Evolutionary conservation across 2,888 invertebrate species (phyloP), one percentile per base, ranked within the genome.

Genomic region (Troilus luridus): DNA sequence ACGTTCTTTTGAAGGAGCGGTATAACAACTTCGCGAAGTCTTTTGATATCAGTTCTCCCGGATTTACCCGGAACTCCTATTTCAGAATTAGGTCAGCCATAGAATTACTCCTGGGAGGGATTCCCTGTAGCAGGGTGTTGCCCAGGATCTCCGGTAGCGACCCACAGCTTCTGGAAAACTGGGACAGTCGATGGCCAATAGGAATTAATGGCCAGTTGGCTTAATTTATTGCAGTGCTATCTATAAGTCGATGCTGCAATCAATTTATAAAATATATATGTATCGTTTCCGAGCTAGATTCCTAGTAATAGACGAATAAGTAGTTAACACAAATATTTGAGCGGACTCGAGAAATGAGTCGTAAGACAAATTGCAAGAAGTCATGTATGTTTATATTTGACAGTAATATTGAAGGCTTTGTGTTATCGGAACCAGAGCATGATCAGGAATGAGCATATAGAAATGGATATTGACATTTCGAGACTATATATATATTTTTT

Each of bases 61-160:
- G 64, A 64, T 72, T 72, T 72, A 2, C 27, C 27, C 0, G 12
- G 24, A 72, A 54, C 27, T 54, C 56, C 8, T 56, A 7, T 9
- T 2, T 2, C 21, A 2, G 81, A 81, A 81, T 81, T 81, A 56
- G 81, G 81, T 81, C 81, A 81, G 56, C 6, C 14, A 24, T 19
- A 3, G 41, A 41, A 41, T 41, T 54, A 41, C n/a, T 14, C 27
- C 10, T 14, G 27, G 27, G 14, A 27, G 81, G 81, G 54, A 81
- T 21, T 81, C 81, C 81, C 81, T 81, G 81, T 3, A 54, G 21
- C 10, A 6, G 21, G 41, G 81, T 9, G 56, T 56, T 54, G 12
- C 27, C 81, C 81, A 81, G 81, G 81, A 81, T 81, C 81, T 81
- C 81, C 81, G 81, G 81, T 12, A 24, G 8, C 81, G 21, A 56